phyloP scores from a whole-genome alignment of 2,797 vertebrate genomes.

The Hippocampus kuda region DNA sequence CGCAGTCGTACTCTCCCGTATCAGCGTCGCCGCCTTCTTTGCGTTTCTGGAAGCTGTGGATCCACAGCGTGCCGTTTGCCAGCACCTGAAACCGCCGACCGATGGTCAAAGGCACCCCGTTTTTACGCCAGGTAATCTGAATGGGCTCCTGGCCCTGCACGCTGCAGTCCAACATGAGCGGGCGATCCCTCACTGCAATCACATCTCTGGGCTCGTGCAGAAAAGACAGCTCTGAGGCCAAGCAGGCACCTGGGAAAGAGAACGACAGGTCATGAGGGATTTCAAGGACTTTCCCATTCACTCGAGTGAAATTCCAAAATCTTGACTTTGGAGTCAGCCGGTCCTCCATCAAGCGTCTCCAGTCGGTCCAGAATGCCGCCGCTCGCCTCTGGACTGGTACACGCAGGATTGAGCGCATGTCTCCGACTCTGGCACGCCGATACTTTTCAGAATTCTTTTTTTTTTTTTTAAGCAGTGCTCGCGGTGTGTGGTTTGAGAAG shows the following conservation, averaged over 20 bases:
- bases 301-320: neutral
- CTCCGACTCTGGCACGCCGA: no score
- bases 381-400: no score
- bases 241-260: conserved; percentile 42
- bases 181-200: conserved; percentile 60
- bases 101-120: conserved; percentile 42
- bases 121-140: conserved; percentile 60
- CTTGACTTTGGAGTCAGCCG: no score
- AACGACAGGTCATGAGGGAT: neutral
- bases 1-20: conserved; percentile 63
- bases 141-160: conserved; percentile 64
- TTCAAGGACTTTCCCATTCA: neutral
- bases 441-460: no score
- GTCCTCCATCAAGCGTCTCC: no score
- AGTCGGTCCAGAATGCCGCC: no score
- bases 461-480: no score
- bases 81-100: conserved; percentile 44
- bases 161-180: conserved; percentile 60
- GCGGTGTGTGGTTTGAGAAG: no score
- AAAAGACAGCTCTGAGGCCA: conserved; percentile 65
- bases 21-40: conserved; percentile 41
- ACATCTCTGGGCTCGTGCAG: conserved; percentile 61
- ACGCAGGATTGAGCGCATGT: no score
- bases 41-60: conserved; percentile 58
- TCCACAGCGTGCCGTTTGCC: conserved; percentile 61